phyloP scores from a whole-genome alignment of 2,797 vertebrate genomes.

The Limosa lapponica region DNA sequence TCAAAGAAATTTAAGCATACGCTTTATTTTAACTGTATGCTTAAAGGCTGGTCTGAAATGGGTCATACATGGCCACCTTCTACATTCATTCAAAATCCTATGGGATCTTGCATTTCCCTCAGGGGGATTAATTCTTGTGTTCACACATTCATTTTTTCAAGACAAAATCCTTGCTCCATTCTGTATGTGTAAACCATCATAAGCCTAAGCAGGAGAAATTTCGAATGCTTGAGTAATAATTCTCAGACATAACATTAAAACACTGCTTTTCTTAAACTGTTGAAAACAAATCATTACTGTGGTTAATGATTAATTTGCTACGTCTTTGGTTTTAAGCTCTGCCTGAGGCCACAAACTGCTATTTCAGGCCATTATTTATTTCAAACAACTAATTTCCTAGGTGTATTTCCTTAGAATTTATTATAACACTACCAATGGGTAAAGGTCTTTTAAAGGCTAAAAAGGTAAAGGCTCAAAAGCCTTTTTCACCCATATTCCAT shows the following conservation, averaged over 20 bases:
- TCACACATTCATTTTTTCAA: neutral
- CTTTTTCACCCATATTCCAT: neutral
- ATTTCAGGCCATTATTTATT: slow-evolving; percentile 1
- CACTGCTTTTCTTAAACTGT: neutral
- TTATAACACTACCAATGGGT: neutral
- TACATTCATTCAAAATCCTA: neutral
- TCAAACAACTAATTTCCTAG: slow-evolving; percentile 36
- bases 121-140: neutral
- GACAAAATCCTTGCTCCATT: neutral
- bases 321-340: slow-evolving; percentile 18
- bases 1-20: neutral
- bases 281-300: neutral
- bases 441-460: no score
- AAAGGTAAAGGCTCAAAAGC: no score
- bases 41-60: neutral
- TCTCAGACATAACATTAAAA: slow-evolving; percentile 2
- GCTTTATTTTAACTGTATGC: neutral
- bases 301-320: slow-evolving; percentile 53
- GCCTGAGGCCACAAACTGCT: neutral
- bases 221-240: neutral
- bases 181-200: neutral
- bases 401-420: slow-evolving; percentile 22
- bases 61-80: neutral
- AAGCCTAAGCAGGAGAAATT: neutral
- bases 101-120: neutral